phyloP scores from a whole-genome alignment of 2,797 vertebrate genomes.

The Menidia menidia region DNA sequence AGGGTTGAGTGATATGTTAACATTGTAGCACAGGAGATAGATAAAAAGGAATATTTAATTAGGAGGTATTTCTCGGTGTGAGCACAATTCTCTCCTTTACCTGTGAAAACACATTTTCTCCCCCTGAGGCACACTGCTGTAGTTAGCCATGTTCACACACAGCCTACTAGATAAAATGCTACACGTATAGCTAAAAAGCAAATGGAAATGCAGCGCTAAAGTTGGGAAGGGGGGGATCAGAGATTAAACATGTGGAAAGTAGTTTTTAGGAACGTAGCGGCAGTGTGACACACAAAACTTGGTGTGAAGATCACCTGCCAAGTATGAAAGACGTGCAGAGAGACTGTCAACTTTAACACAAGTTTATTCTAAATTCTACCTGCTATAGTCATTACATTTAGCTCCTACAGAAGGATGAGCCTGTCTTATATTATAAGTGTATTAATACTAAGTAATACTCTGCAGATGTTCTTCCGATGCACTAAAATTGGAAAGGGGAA shows the following conservation, averaged over 20 bases:
- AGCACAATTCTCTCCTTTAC: slow-evolving; percentile 42
- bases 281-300: slow-evolving; percentile 52
- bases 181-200: slow-evolving; percentile 30
- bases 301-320: slow-evolving; percentile 66
- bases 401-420: slow-evolving; percentile 63
- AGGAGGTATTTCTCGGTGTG: slow-evolving; percentile 41
- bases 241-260: slow-evolving; percentile 52
- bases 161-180: slow-evolving; percentile 16
- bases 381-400: slow-evolving; percentile 71
- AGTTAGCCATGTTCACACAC: slow-evolving; percentile 29
- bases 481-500: slow-evolving; percentile 66
- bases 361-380: slow-evolving; percentile 43
- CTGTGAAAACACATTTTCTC: slow-evolving; percentile 16
- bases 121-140: slow-evolving; percentile 2
- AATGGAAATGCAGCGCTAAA: slow-evolving; percentile 18
- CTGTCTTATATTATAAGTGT: slow-evolving; percentile 74
- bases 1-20: slow-evolving; percentile 54
- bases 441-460: slow-evolving; percentile 79
- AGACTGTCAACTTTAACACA: slow-evolving; percentile 61
- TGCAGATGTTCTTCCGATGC: slow-evolving; percentile 76
- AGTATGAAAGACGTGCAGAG: slow-evolving; percentile 60
- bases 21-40: slow-evolving; percentile 30
- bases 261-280: slow-evolving; percentile 41
- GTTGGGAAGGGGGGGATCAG: background rate
- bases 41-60: slow-evolving; percentile 59